phyloP scores from a whole-genome alignment of 1,140 invertebrate genomes.

The Spodoptera frugiperda region DNA sequence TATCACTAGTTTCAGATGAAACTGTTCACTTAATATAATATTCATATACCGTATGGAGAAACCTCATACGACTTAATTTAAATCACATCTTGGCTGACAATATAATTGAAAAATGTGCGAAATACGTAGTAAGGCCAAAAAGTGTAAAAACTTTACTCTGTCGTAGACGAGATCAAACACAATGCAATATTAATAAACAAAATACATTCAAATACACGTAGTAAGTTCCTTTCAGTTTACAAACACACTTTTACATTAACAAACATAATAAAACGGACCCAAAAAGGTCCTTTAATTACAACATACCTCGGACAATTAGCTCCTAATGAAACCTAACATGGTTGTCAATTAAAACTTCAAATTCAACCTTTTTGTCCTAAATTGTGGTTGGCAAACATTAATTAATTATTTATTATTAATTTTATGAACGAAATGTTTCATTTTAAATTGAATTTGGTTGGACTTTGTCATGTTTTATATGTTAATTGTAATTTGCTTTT shows the following conservation, averaged over 20 bases:
- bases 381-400: slow-evolving; percentile 24
- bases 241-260: too few relatives aligned
- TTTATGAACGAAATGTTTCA: slow-evolving; percentile 41
- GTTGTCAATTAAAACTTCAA: slow-evolving; percentile 47
- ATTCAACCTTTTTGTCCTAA: slow-evolving; percentile 30
- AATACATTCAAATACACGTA: not conserved
- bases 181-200: not conserved
- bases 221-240: too few relatives aligned
- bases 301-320: slow-evolving; percentile 54
- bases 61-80: too few relatives aligned
- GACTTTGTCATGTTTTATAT: slow-evolving; percentile 24
- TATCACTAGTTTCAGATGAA: too few relatives aligned
- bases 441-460: not conserved
- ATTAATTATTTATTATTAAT: slow-evolving; percentile 33
- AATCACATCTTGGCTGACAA: too few relatives aligned
- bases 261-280: not conserved
- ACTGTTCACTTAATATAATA: too few relatives aligned
- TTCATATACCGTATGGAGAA: too few relatives aligned
- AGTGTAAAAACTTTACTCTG: too few relatives aligned
- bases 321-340: slow-evolving; percentile 38
- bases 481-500: slow-evolving; percentile 14
- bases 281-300: slow-evolving; percentile 19
- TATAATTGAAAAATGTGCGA: too few relatives aligned
- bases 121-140: too few relatives aligned
- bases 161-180: too few relatives aligned